Conservation (phyloP, 2,113 vertebrate genomes). For the Myotis yumanensis region DNA sequence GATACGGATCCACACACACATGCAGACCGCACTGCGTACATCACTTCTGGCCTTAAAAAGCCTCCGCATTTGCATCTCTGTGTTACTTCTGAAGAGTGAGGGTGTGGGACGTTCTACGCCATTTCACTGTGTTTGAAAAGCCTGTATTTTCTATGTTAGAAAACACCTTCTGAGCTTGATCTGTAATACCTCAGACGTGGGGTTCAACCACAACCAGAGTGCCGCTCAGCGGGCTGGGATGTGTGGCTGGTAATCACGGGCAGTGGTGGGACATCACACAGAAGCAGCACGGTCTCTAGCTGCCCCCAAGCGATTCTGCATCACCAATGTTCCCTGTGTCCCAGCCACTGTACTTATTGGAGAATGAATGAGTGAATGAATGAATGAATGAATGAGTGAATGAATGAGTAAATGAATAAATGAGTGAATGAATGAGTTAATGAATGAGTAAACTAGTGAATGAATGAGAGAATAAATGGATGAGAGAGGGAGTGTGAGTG, state of each 20-base stretch:
- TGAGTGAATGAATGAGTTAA: not conserved
- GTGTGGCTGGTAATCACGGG: not conserved
- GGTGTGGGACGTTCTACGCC: not conserved
- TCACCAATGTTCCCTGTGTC: not conserved
- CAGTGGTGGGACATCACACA: fast-evolving
- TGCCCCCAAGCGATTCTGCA: not conserved
- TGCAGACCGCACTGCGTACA: not conserved
- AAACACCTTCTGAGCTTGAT: no score
- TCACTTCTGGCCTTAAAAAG: not conserved
- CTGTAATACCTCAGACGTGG: not conserved
- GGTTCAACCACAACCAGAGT: not conserved
- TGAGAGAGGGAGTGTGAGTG: not conserved
- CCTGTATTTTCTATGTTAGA: not conserved
- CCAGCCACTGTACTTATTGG: not conserved
- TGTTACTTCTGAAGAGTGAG: not conserved
- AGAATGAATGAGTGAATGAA: not conserved
- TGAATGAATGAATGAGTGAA: not conserved
- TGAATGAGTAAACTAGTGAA: not conserved
- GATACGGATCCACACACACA: no score
- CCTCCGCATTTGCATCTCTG: not conserved
- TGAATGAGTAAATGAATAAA: not conserved
- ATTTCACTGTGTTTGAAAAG: not conserved
- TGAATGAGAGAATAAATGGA: not conserved
- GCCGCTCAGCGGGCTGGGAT: not conserved
- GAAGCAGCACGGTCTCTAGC: not conserved